These are phyloP conservation scores for Leucozona laternaria DNA, from an alignment of 2,888 invertebrate species.

Conservation along the genomic window DNA sequence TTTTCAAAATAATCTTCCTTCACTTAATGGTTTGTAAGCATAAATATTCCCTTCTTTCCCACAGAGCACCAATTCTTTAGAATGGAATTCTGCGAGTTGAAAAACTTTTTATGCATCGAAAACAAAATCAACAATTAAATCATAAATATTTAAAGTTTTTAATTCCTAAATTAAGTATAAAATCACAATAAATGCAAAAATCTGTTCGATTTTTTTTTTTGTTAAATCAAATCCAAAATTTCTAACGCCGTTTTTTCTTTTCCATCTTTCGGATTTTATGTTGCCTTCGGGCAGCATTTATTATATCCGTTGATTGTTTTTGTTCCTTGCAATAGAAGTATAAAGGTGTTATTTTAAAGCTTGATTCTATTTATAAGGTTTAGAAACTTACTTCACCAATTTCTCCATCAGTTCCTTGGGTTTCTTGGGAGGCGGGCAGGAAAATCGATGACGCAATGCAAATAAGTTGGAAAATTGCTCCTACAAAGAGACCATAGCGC, in stretches of 20 bases:
- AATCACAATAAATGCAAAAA: conserved; percentile 71
- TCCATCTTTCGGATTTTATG: conserved; percentile 82
- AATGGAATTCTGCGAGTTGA: conserved; percentile 34
- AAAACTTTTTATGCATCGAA: conserved; percentile 37
- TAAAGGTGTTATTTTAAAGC: background rate
- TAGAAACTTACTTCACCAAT: conserved; percentile 71
- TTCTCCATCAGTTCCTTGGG: conserved; percentile 77
- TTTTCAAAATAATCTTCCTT: background rate
- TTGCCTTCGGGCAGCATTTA: conserved; percentile 79
- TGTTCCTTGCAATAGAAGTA: conserved; percentile 73
- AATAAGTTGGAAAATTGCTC: conserved; percentile 93
- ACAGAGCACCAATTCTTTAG: conserved; percentile 20
- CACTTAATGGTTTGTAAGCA: background rate
- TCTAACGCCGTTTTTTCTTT: conserved; percentile 82
- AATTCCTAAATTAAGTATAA: conserved; percentile 63
- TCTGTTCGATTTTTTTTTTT: conserved; percentile 14
- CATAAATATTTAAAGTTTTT: conserved; percentile 16
- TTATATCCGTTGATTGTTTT: conserved; percentile 74
- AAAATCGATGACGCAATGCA: conserved; percentile 93
- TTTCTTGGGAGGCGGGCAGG: conserved; percentile 85
- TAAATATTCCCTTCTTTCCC: background rate
- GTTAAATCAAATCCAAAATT: background rate
- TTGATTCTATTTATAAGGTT: conserved; percentile 8
- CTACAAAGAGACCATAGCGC: conserved; percentile 92
- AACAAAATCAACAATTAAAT: background rate